Percentiles rank a stretch among this genome's conserved stretches.
These are phyloP conservation scores for Leucania comma DNA, from an alignment of 2,888 invertebrate species.

Conservation along the genomic window DNA sequence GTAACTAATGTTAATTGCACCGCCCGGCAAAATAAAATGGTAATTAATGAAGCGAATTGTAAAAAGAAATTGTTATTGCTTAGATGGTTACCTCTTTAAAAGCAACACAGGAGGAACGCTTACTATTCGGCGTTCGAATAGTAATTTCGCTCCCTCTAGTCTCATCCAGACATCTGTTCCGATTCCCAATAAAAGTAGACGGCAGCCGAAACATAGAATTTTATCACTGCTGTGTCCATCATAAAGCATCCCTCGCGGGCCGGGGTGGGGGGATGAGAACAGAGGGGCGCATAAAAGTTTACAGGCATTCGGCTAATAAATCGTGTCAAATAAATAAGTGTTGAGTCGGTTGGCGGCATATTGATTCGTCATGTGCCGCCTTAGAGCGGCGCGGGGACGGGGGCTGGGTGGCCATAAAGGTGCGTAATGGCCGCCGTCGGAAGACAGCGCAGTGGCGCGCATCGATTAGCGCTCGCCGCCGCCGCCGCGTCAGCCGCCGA, in stretches of 20 bases:
- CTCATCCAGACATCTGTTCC: conserved; percentile 82
- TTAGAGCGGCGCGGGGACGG: conserved; percentile 82
- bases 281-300: conserved; percentile 88
- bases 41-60: conserved; percentile 84
- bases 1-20: conserved; percentile 87
- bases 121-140: conserved; percentile 56
- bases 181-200: conserved; percentile 84
- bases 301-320: conserved; percentile 90
- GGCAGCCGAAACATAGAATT: conserved; percentile 85
- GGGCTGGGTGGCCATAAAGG: conserved; percentile 92
- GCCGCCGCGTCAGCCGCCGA: conserved; percentile 89
- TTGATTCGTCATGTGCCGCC: conserved; percentile 91
- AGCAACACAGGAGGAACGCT: conserved; percentile 64
- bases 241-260: conserved; percentile 83
- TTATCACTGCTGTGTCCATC: conserved; percentile 87
- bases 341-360: conserved; percentile 91
- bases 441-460: conserved; percentile 93
- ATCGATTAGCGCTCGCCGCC: conserved; percentile 93
- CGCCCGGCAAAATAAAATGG: conserved; percentile 82
- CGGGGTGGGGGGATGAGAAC: conserved; percentile 73
- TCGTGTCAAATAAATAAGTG: conserved; percentile 91
- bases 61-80: conserved; percentile 80
- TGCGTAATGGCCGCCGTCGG: conserved; percentile 94
- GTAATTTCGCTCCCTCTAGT: conserved; percentile 67
- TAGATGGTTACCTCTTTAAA: conserved; percentile 65